These are phyloP conservation scores for Lutjanus erythropterus DNA, from an alignment of 2,113 vertebrate genomes.

Conservation along the genomic window DNA sequence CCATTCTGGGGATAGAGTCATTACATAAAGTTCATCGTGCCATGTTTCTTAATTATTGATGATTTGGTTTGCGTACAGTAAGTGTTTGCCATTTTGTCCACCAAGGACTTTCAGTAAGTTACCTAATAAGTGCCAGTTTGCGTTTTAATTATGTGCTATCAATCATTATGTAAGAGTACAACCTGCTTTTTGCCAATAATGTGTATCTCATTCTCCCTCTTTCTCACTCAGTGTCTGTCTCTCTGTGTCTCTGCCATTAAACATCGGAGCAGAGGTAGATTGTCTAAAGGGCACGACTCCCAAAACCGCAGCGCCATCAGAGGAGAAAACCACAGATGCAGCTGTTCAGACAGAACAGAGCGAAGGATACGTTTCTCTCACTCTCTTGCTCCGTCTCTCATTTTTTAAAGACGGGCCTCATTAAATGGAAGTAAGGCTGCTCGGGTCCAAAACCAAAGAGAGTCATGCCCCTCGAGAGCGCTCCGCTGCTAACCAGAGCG, in stretches of 20 bases:
- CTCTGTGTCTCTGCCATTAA: slow-evolving; percentile 53
- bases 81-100: slow-evolving; percentile 42
- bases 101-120: slow-evolving; percentile 28
- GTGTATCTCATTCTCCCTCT: slow-evolving; percentile 28
- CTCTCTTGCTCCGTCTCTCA: slow-evolving; percentile 53
- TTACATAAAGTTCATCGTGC: slow-evolving; percentile 15
- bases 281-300: slow-evolving; percentile 68
- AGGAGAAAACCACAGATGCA: slow-evolving; percentile 80
- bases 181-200: slow-evolving; percentile 24
- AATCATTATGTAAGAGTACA: slow-evolving; percentile 41
- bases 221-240: not conserved
- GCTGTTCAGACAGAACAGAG: slow-evolving; percentile 77
- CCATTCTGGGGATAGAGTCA: slow-evolving; percentile 8
- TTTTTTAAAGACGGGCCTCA: slow-evolving; percentile 67
- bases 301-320: slow-evolving; percentile 75
- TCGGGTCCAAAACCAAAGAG: slow-evolving; percentile 71
- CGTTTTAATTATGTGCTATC: slow-evolving; percentile 34
- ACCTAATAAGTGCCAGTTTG: slow-evolving; percentile 41
- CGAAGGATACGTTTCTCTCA: slow-evolving; percentile 69
- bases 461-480: slow-evolving; percentile 72
- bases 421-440: slow-evolving; percentile 74
- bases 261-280: slow-evolving; percentile 67
- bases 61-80: slow-evolving; percentile 39
- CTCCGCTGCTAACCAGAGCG: slow-evolving; percentile 66
- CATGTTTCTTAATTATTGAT: slow-evolving; percentile 52